Percentiles rank a stretch among this genome's conserved stretches.
phyloP scores from a whole-genome alignment of 2,113 vertebrate genomes.

The Corythornis cristatus region DNA sequence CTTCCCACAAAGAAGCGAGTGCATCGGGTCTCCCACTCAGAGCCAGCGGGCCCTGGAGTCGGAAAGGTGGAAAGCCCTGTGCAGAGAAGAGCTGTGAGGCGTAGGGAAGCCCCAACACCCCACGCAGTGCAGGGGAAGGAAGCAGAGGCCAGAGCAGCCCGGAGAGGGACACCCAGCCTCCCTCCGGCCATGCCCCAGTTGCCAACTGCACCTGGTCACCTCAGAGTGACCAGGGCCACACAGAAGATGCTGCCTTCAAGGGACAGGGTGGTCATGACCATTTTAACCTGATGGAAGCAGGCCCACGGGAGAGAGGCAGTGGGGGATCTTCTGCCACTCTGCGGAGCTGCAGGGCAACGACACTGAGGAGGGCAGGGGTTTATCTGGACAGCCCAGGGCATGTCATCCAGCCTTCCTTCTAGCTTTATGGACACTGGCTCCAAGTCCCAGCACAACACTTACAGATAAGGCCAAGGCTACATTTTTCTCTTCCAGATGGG shows the following conservation, averaged over 20 bases:
- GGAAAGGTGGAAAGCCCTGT: not conserved
- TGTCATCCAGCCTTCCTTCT: not conserved
- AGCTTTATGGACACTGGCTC: not conserved
- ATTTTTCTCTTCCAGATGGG: not conserved
- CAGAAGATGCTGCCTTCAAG: not conserved
- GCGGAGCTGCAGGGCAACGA: not conserved
- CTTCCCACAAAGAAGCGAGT: not conserved
- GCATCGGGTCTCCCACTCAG: not conserved
- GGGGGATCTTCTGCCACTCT: not conserved
- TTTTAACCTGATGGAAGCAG: not conserved
- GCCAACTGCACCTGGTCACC: not conserved
- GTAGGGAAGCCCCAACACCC: not conserved
- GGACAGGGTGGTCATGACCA: not conserved
- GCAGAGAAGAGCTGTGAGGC: not conserved
- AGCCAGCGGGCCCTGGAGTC: not conserved
- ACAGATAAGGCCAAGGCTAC: not conserved
- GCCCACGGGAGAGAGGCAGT: not conserved
- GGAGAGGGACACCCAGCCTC: not conserved
- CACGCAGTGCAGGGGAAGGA: not conserved
- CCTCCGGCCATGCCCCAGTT: not conserved
- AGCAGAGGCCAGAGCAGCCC: not conserved
- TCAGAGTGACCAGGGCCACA: not conserved
- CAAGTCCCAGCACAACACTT: accelerated
- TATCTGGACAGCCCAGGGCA: not conserved
- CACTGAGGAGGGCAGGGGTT: not conserved